Conservation (phyloP, 2,113 vertebrate genomes). For the Salvelinus alpinus region DNA sequence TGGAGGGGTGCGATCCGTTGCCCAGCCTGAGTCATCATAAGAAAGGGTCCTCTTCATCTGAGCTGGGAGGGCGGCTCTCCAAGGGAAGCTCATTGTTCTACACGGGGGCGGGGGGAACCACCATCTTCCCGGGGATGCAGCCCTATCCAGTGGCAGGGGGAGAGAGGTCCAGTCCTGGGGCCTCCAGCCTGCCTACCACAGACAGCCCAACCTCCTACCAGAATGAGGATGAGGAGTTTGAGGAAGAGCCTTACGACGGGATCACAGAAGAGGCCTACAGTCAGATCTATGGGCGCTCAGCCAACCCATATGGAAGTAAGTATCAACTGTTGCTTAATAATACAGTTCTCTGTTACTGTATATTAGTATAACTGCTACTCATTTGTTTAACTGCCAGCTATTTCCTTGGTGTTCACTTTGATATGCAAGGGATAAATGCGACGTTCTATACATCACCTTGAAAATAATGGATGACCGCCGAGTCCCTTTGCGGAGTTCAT, state of each 20-base stretch:
- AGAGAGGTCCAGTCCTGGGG: slow-evolving; percentile 85
- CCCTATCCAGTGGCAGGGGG: slow-evolving; percentile 73
- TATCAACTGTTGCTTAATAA: slow-evolving; percentile 41
- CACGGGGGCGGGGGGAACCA: slow-evolving; percentile 46
- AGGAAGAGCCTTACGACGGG: slow-evolving; percentile 91
- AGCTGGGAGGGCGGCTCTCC: slow-evolving; percentile 53
- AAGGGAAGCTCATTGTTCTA: slow-evolving; percentile 65
- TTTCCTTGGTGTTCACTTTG: too few species aligned
- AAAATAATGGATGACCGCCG: too few species aligned
- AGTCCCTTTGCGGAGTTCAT: too few species aligned
- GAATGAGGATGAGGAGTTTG: slow-evolving; percentile 96
- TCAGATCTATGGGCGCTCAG: slow-evolving; percentile 87
- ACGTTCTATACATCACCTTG: too few species aligned
- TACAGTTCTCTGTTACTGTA: too few species aligned
- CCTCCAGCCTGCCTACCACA: slow-evolving; percentile 93
- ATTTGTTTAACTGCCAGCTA: too few species aligned
- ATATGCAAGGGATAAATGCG: too few species aligned
- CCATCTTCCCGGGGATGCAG: slow-evolving; percentile 79
- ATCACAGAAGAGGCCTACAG: slow-evolving; percentile 89
- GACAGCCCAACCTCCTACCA: slow-evolving; percentile 98
- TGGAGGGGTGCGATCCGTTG: slow-evolving; percentile 81
- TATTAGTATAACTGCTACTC: too few species aligned
- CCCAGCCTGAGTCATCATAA: slow-evolving; percentile 56
- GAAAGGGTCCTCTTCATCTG: slow-evolving; percentile 38
- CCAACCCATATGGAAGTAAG: slow-evolving; percentile 87